Evolutionary conservation across 2,113 vertebrate species (phyloP), one percentile per base, ranked within the genome.

Genomic region (Eurystomus gularis): DNA sequence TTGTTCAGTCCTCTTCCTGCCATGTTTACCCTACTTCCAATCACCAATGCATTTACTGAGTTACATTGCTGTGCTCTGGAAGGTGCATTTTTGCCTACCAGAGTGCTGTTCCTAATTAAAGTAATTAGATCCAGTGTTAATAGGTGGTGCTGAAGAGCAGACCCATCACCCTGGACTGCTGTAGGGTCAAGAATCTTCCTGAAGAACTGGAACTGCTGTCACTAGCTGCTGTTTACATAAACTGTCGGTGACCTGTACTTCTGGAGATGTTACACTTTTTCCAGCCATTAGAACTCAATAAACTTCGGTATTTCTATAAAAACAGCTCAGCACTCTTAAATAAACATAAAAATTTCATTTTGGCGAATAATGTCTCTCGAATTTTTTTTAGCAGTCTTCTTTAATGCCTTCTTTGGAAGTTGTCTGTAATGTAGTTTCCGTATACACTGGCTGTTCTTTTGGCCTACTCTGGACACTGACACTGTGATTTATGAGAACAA

Each of bases 71-170:
- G 44, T 51, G 25, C 4, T 75, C 15, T 42, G 51, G 29, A 84
- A 71, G 48, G 16, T 48, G 25, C 33, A 35, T n/a, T 91, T 86
- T 46, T 70, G 18, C 46, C 24, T 39, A 18, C 60, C 46, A 25
- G 42, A 71, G 11, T 19, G 16, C 33, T 68, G 16, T 25, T 84
- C 10, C 73, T 64, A 77, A 92, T 72, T 76, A 83, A 73, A 88
- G 82, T 79, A 68, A 80, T 69, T 86, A 88, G 23, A 48, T 31
- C 54, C 1, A 0, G 10, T 39, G 39, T 75, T 77, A 86, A 71
- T 28, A 93, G 81, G 75, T 69, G 76, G 79, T 92, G 79, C 78
- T 90, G 86, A 75, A 86, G 65, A 86, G 86, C 71, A 93, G 37
- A 60, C 71, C 16, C 48, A 25, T 17, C 0, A 0, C 24, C 33